Evolutionary conservation across 1,140 invertebrate genomes (phyloP), one percentile per base, ranked within the genome.

Genomic region (Agrypnia vestita): DNA sequence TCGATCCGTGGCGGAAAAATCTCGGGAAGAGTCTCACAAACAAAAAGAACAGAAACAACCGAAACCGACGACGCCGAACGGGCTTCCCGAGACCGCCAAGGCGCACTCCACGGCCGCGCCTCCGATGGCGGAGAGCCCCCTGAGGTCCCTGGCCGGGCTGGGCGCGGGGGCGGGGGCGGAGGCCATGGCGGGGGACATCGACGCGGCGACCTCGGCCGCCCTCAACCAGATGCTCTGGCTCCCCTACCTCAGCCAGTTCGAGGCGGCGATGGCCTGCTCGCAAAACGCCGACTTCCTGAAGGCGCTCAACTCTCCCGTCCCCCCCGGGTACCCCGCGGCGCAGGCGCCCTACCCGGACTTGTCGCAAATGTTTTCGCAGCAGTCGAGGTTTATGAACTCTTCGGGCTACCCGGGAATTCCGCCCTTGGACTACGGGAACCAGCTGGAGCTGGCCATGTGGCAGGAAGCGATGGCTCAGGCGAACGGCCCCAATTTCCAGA

Each of bases 151-250:
- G 59, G 15, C 82, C 83, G 71, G 71, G 46, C 75, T 67, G 64
- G 72, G 47, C 64, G 12, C 64, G 12, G 55, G 71, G 46, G 72
- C 78, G 7, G 49, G 19, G 0, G 56, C 76, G 49, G 77, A 87
- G 12, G 69, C 88, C 82, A 84, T 93, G 25, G 90, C 91, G 0
- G 90, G 89, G 43, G 93, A 94, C 72, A 91, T 93, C 64, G 92
- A 94, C 85, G 91, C 92, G 21, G 92, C 93, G 0, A 93, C 92
- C 0, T 89, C 92, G 49, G 92, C 92, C 11, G 91, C 93, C 1
- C 87, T 94, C n/a, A 92, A 92, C 84, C 93, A 93, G 84, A 93
- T 94, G 92, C 83, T 94, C 43, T 94, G 93, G 93, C 84, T 94
- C 46, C 93, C 93, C 1, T 94, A 93, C 83, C 86, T 94, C 21